Conservation (phyloP, 1,140 invertebrate genomes). For the Pseudomyrmex sp. region DNA sequence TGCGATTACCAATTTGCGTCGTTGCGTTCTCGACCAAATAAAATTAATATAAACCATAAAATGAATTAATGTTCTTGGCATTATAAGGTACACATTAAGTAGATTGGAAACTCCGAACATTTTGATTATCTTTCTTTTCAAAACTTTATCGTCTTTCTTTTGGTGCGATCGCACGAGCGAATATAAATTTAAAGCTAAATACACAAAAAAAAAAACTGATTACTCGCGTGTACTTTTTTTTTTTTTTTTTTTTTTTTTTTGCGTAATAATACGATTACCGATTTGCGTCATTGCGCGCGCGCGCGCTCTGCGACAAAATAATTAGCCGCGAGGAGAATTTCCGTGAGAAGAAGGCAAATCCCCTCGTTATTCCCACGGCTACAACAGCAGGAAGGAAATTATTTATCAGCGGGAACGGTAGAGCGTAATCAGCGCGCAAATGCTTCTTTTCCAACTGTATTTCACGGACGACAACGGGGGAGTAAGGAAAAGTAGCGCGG, state of each 20-base stretch:
- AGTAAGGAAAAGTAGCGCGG: conserved; percentile 6
- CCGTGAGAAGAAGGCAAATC: not conserved
- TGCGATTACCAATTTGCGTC: conserved; percentile 12
- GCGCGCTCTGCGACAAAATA: conserved; percentile 22
- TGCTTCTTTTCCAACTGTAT: conserved; percentile 32
- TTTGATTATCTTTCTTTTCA: not conserved
- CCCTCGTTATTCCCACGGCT: not conserved
- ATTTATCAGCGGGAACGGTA: conserved; percentile 12
- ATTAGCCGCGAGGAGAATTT: conserved; percentile 27
- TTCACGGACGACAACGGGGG: not conserved
- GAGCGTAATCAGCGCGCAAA: not conserved
- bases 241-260: not conserved
- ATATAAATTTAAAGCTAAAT: too few species aligned
- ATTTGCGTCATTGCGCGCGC: conserved; percentile 1
- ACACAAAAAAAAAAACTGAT: too few species aligned
- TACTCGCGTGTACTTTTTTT: not conserved
- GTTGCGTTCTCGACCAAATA: conserved; percentile 5
- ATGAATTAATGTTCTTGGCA: conserved; percentile 1
- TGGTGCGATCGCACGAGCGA: not conserved
- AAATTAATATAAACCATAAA: conserved; percentile 5
- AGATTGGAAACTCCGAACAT: not conserved
- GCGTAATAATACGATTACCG: conserved; percentile 10
- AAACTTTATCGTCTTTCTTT: not conserved
- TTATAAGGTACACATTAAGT: not conserved
- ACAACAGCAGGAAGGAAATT: conserved; percentile 11